Percentiles rank a stretch among this genome's conserved stretches.
phyloP scores from a whole-genome alignment of 2,888 invertebrate species.

The Dryobotodes eremita region DNA sequence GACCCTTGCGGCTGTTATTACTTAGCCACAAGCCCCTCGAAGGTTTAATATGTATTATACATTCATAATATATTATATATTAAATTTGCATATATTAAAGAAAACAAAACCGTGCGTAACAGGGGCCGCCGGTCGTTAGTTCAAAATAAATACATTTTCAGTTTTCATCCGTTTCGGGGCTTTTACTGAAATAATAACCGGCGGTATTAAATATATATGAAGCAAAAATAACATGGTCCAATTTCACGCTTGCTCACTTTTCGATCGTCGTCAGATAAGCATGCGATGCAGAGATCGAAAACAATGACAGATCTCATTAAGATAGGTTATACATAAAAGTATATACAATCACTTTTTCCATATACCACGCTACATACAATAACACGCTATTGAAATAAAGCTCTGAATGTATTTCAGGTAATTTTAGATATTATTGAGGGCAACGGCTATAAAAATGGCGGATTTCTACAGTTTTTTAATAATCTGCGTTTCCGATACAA shows the following conservation, averaged over 20 bases:
- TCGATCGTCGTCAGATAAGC: constrained; percentile 75
- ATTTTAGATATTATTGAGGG: constrained; percentile 14
- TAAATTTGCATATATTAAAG: not conserved
- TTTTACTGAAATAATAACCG: constrained; percentile 45
- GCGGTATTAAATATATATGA: constrained; percentile 17
- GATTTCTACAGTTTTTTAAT: not conserved
- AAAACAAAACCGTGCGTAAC: no score
- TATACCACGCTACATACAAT: constrained; percentile 36
- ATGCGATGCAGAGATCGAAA: constrained; percentile 70
- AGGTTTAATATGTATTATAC: no score
- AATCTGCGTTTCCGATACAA: not conserved
- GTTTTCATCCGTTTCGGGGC: constrained; percentile 15
- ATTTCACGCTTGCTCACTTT: constrained; percentile 84
- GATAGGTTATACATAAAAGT: constrained; percentile 67
- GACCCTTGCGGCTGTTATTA: no score
- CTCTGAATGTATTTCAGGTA: constrained; percentile 28
- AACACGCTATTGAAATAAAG: constrained; percentile 38
- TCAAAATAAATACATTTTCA: constrained; percentile 15
- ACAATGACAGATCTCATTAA: constrained; percentile 82
- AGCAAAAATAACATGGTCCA: constrained; percentile 64
- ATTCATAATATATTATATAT: no score
- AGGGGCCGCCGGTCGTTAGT: no score
- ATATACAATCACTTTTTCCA: constrained; percentile 47
- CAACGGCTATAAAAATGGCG: constrained; percentile 3
- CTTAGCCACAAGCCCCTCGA: no score